Evolutionary conservation across 2,797 vertebrate species (phyloP).

Genomic region (Intellagama lesueurii): DNA sequence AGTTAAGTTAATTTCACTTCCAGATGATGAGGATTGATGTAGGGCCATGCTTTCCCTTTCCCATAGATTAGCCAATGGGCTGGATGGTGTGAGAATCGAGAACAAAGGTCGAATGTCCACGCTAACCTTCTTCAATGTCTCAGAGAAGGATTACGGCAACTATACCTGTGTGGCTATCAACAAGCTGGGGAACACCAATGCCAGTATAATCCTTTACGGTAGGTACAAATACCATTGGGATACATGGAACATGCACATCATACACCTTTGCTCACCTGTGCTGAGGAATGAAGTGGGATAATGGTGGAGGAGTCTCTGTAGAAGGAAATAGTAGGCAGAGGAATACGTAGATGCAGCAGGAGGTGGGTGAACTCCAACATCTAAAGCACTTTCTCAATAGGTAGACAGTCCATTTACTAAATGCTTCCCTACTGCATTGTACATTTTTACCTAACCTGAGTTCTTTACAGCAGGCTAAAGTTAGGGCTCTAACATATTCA

Average conservation of each 20-base stretch:
- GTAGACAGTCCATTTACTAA: no score
- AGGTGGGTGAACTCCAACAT: no score
- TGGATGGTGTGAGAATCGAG: constrained; percentile 89
- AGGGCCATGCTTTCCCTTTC: accelerated
- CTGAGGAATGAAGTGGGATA: no score
- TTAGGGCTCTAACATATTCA: background rate
- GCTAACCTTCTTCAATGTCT: constrained; percentile 95
- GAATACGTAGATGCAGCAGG: no score
- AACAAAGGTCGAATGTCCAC: constrained; percentile 87
- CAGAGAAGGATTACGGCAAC: constrained; percentile 95
- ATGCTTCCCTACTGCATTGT: background rate
- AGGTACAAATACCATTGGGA: constrained; percentile 69
- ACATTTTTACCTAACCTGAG: background rate
- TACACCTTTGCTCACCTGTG: background rate
- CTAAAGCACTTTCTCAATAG: background rate
- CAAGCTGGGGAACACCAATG: constrained; percentile 92
- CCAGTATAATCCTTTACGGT: constrained; percentile 94
- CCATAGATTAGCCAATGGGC: constrained; percentile 81
- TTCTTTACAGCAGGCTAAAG: background rate
- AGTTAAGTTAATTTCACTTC: background rate
- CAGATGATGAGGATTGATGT: background rate
- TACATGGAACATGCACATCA: background rate
- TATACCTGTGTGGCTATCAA: constrained; percentile 95
- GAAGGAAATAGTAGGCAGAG: background rate
- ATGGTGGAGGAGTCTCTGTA: background rate